Percentiles rank a stretch among this genome's conserved stretches.
Evolutionary conservation across 2,888 invertebrate genomes (phyloP).

Genomic region (Drosophila mettleri): DNA sequence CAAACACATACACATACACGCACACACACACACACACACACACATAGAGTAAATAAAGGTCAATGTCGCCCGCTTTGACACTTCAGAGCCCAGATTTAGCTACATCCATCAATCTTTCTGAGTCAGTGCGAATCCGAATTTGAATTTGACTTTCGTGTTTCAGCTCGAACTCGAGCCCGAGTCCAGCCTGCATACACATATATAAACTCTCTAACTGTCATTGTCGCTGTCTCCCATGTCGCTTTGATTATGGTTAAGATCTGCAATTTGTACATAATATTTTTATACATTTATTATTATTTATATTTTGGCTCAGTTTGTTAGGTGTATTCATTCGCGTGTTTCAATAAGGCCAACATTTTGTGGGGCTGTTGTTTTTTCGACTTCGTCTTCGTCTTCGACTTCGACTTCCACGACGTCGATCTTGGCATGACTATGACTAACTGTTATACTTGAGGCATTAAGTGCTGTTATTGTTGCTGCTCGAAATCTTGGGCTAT

Average conservation of each 20-base stretch:
- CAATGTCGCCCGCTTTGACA: constrained; percentile 72
- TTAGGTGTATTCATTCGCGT: constrained; percentile 43
- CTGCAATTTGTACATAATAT: constrained; percentile 21
- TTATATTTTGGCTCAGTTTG: constrained; percentile 10
- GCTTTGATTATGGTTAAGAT: constrained; percentile 42
- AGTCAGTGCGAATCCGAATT: constrained; percentile 9
- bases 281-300: constrained; percentile 2
- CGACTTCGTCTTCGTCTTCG: neutral
- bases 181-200: constrained; percentile 10
- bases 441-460: constrained; percentile 31
- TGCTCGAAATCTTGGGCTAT: constrained; percentile 31
- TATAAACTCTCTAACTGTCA: constrained; percentile 12
- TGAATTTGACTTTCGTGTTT: constrained; percentile 3
- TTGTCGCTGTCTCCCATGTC: constrained; percentile 10
- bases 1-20: constrained; percentile 18
- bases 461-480: constrained; percentile 29
- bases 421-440: constrained; percentile 45
- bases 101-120: constrained; percentile 66
- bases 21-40: constrained; percentile 4
- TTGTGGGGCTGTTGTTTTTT: constrained; percentile 43
- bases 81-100: constrained; percentile 47
- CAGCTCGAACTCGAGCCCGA: constrained; percentile 1
- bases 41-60: constrained; percentile 63
- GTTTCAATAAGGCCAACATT: constrained; percentile 62
- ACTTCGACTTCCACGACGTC: constrained; percentile 7